Conservation (phyloP, 2,888 invertebrate species). For the Aphidius colemani region DNA sequence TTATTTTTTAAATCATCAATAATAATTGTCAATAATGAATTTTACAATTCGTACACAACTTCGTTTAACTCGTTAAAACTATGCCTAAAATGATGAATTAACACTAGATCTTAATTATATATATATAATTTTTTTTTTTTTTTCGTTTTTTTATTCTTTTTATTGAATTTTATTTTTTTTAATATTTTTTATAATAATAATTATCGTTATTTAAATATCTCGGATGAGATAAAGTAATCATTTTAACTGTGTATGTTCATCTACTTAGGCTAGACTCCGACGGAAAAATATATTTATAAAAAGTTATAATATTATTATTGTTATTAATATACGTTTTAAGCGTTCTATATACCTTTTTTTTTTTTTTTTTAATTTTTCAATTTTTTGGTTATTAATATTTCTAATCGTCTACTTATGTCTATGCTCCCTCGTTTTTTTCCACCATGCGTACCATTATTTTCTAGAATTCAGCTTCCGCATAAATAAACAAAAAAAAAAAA, state of each 20-base stretch:
- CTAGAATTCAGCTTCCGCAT: slow-evolving; percentile 11
- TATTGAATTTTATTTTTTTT: slow-evolving; percentile 5
- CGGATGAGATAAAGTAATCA: slow-evolving; percentile 50
- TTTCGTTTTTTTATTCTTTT: background rate
- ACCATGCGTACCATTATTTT: background rate
- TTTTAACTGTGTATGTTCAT: slow-evolving; percentile 54
- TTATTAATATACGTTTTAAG: slow-evolving; percentile 56
- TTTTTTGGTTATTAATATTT: slow-evolving; percentile 17
- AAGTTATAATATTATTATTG: slow-evolving; percentile 57
- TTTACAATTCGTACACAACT: slow-evolving; percentile 41
- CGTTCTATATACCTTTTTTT: slow-evolving; percentile 53
- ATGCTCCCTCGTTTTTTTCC: slow-evolving; percentile 11
- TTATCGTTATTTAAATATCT: slow-evolving; percentile 21
- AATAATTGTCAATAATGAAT: slow-evolving; percentile 37
- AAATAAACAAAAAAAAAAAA: background rate
- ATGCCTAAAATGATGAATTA: slow-evolving; percentile 55
- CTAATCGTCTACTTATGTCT: slow-evolving; percentile 15
- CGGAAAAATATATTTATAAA: slow-evolving; percentile 61
- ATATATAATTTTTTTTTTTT: slow-evolving; percentile 3
- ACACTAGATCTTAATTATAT: slow-evolving; percentile 42
- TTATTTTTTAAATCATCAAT: slow-evolving; percentile 20
- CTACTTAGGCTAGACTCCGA: slow-evolving; percentile 60
- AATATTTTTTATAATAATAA: slow-evolving; percentile 13
- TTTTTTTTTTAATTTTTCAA: slow-evolving; percentile 37
- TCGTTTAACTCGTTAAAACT: slow-evolving; percentile 50